Evolutionary conservation across 2,797 vertebrate genomes (phyloP).

Genomic region (Paratrypauchen microcephalus): DNA sequence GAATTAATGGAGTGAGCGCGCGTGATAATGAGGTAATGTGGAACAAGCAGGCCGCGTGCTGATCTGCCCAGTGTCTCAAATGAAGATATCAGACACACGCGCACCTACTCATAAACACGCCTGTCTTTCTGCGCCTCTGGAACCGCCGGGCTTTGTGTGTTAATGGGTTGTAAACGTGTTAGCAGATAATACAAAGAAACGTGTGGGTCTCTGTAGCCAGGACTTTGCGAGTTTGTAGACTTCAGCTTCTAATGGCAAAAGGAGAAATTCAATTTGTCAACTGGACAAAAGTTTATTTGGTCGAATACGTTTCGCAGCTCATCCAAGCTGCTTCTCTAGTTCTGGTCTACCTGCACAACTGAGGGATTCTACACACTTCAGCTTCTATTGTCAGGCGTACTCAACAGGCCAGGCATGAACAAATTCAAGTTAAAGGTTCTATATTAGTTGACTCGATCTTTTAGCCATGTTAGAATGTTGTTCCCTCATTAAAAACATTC

Average conservation of each 20-base stretch:
- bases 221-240: background rate
- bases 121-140: constrained; percentile 30
- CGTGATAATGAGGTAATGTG: constrained; percentile 97
- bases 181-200: constrained; percentile 24
- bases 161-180: constrained; percentile 30
- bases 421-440: too few relatives aligned
- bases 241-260: background rate
- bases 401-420: too few relatives aligned
- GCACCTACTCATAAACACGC: constrained; percentile 62
- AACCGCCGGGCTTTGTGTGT: background rate
- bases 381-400: too few relatives aligned
- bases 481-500: too few relatives aligned
- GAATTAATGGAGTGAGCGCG: constrained; percentile 94
- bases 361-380: too few relatives aligned
- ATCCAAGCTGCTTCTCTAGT: too few relatives aligned
- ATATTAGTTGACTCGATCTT: too few relatives aligned
- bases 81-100: constrained; percentile 85
- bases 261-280: too few relatives aligned
- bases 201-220: background rate
- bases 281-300: too few relatives aligned
- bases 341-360: too few relatives aligned
- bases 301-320: too few relatives aligned
- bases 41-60: constrained; percentile 86
- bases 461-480: too few relatives aligned
- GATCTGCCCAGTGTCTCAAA: constrained; percentile 84